Evolutionary conservation across 2,888 invertebrate genomes (phyloP).

Genomic region (Phortica magna): DNA sequence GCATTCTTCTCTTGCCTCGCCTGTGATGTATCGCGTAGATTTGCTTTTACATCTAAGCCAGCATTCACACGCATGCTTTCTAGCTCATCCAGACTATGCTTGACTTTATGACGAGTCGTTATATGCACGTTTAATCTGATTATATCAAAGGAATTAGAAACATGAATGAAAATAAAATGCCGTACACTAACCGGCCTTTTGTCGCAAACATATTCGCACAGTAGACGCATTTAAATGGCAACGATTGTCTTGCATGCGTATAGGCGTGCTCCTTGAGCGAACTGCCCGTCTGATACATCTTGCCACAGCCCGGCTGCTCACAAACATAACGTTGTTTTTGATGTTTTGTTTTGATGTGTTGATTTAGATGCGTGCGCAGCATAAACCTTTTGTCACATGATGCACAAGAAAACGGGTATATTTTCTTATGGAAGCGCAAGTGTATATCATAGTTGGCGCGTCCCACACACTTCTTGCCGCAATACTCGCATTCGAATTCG

Average conservation of each 20-base stretch:
- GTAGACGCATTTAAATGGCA: conserved; percentile 54
- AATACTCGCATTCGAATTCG: conserved; percentile 51
- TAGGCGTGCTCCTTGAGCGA: conserved; percentile 53
- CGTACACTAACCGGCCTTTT: conserved; percentile 45
- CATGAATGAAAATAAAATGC: background rate
- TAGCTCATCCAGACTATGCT: conserved; percentile 46
- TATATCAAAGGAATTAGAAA: background rate
- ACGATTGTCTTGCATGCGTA: conserved; percentile 44
- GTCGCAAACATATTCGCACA: conserved; percentile 47
- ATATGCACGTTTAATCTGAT: conserved; percentile 52
- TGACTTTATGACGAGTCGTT: conserved; percentile 42
- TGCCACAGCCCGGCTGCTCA: conserved; percentile 47
- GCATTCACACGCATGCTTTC: conserved; percentile 50
- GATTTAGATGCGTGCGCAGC: conserved; percentile 51
- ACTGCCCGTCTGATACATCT: conserved; percentile 50
- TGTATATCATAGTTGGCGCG: conserved; percentile 54
- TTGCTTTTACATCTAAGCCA: background rate
- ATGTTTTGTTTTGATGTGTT: conserved; percentile 53
- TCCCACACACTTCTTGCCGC: conserved; percentile 48
- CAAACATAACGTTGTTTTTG: conserved; percentile 54
- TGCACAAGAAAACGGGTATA: conserved; percentile 54
- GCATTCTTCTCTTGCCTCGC: no score
- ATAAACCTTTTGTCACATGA: conserved; percentile 52
- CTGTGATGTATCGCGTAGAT: background rate
- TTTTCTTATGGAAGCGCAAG: conserved; percentile 54